A percentile compares a stretch with the other conserved stretches of the same genome.
These are phyloP conservation scores for Solen grandis DNA, from an alignment of 1,140 invertebrate genomes.

Conservation along the genomic window DNA sequence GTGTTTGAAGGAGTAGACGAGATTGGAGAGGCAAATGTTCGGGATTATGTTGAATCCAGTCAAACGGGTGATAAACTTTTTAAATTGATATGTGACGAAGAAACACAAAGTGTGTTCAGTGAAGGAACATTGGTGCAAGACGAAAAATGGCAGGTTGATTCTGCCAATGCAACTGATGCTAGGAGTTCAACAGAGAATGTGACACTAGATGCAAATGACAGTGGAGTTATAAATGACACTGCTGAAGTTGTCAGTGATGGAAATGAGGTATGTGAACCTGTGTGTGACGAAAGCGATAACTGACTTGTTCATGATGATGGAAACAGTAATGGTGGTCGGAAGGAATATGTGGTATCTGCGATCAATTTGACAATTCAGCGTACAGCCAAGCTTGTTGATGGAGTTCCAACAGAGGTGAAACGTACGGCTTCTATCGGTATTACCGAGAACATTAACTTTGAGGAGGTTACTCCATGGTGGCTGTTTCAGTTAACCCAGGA, in stretches of 20 bases:
- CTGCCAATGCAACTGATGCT: background rate
- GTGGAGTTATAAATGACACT: background rate
- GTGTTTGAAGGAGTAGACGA: background rate
- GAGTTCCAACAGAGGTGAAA: background rate
- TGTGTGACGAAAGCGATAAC: background rate
- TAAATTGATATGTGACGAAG: background rate
- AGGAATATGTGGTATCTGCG: constrained; percentile 1
- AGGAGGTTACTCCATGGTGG: constrained; percentile 1
- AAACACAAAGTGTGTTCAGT: background rate
- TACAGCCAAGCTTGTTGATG: background rate
- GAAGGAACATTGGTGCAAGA: background rate
- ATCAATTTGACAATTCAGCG: no score
- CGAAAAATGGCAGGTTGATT: background rate
- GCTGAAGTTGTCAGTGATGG: background rate
- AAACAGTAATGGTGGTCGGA: background rate
- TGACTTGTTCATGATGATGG: background rate
- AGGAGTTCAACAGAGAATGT: background rate
- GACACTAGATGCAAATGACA: background rate
- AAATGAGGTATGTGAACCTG: background rate
- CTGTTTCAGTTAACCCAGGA: no score
- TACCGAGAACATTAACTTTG: constrained; percentile 4
- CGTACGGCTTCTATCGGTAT: background rate
- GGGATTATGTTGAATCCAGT: background rate
- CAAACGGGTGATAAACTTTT: background rate
- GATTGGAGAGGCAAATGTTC: background rate